These are phyloP conservation scores for Ophthalmolycus amberensis DNA, from an alignment of 2,113 vertebrate species.

Conservation along the genomic window DNA sequence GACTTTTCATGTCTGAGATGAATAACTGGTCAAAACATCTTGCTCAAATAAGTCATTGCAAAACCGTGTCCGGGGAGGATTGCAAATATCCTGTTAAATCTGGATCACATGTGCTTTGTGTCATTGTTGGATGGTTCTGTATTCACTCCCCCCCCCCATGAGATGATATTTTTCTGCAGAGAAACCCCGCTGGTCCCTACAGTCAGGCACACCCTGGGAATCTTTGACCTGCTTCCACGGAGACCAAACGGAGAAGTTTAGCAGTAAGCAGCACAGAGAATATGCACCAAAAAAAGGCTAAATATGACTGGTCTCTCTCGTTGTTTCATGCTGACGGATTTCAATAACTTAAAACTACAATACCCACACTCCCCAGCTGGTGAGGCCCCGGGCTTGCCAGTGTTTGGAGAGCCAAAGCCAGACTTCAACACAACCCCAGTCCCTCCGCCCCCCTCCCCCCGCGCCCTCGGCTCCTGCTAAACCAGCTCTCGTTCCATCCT, in stretches of 20 bases:
- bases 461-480: constrained; percentile 52
- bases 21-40: constrained; percentile 57
- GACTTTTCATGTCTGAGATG: constrained; percentile 19
- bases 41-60: constrained; percentile 58
- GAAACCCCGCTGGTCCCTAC: constrained; percentile 7
- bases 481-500: constrained; percentile 66
- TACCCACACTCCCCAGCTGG: constrained; percentile 18
- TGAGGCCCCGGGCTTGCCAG: neutral
- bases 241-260: neutral
- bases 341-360: constrained; percentile 9
- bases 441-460: constrained; percentile 31
- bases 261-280: neutral
- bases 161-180: constrained; percentile 40
- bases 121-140: constrained; percentile 15
- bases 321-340: neutral
- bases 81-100: constrained; percentile 61
- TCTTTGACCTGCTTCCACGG: constrained; percentile 27
- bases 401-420: constrained; percentile 59
- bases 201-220: constrained; percentile 25
- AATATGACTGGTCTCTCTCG: neutral
- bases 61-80: constrained; percentile 42
- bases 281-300: neutral
- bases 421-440: constrained; percentile 32
- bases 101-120: constrained; percentile 37
- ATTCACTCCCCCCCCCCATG: constrained; percentile 1